phyloP scores from a whole-genome alignment of 2,888 invertebrate species.

The Idaea straminata region DNA sequence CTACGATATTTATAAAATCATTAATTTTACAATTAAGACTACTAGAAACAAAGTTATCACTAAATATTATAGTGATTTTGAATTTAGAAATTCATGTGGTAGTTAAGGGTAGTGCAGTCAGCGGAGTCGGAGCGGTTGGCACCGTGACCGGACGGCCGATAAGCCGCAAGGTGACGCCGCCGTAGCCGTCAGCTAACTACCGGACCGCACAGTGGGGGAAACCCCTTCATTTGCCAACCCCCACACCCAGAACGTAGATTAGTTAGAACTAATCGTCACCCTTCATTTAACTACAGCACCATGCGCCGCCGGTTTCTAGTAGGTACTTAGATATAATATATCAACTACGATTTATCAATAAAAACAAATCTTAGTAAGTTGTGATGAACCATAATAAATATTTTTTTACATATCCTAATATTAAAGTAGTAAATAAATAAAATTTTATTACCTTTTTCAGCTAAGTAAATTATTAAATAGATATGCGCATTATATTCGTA shows the following conservation, averaged over 20 bases:
- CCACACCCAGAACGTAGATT: slow-evolving; percentile 46
- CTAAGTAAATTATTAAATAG: not conserved
- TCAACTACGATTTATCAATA: not conserved
- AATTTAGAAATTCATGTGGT: slow-evolving; percentile 31
- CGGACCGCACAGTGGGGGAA: slow-evolving; percentile 40
- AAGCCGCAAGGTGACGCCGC: slow-evolving; percentile 62
- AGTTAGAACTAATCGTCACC: slow-evolving; percentile 45
- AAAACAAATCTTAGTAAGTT: not conserved
- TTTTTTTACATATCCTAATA: not conserved
- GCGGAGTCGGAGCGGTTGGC: slow-evolving; percentile 35
- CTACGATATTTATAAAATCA: too few relatives aligned
- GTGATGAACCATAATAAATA: not conserved
- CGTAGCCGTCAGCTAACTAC: slow-evolving; percentile 43
- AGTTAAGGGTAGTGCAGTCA: slow-evolving; percentile 28
- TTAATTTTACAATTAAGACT: too few relatives aligned
- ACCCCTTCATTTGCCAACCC: slow-evolving; percentile 44
- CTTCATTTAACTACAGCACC: slow-evolving; percentile 30
- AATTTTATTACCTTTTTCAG: not conserved
- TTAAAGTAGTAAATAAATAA: not conserved
- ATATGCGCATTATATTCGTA: not conserved
- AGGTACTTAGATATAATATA: not conserved
- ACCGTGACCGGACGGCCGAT: slow-evolving; percentile 56
- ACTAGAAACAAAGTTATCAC: slow-evolving; percentile 22
- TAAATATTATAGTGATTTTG: slow-evolving; percentile 31
- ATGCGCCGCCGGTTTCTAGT: slow-evolving; percentile 5